A percentile compares a stretch with the other conserved stretches of the same genome.
Conservation (phyloP, 2,888 invertebrate genomes). For the Lymantria monacha region DNA sequence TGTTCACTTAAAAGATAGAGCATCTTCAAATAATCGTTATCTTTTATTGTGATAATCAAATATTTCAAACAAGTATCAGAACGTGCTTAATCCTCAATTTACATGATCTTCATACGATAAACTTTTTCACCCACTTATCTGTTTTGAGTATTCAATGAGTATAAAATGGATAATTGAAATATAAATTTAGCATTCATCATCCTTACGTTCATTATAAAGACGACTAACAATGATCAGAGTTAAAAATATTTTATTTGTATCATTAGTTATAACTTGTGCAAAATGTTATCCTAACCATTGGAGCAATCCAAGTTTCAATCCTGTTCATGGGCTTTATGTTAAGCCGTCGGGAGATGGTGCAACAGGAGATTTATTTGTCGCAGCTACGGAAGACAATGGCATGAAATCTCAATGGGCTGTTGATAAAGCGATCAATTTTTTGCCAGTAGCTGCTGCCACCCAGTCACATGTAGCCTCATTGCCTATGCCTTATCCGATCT, state of each 20-base stretch:
- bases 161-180: conserved; percentile 25
- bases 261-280: conserved; percentile 29
- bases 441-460: conserved; percentile 42
- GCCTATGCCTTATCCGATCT: conserved; percentile 38
- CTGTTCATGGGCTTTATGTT: conserved; percentile 70
- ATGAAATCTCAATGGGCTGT: conserved; percentile 67
- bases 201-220: neutral
- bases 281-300: conserved; percentile 41
- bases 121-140: conserved; percentile 11
- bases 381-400: conserved; percentile 69
- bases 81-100: conserved; percentile 21
- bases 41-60: conserved; percentile 20
- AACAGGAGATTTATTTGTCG: conserved; percentile 72
- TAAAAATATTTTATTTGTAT: conserved; percentile 9
- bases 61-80: conserved; percentile 8
- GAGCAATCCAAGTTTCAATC: conserved; percentile 52
- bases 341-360: conserved; percentile 68
- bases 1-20: conserved; percentile 10
- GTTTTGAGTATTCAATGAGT: conserved; percentile 12
- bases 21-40: conserved; percentile 17
- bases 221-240: conserved; percentile 16
- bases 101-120: neutral
- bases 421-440: conserved; percentile 64
- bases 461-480: conserved; percentile 38
- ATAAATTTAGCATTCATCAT: conserved; percentile 12